Percentiles rank a stretch among this genome's conserved stretches.
These are phyloP conservation scores for Calycopis cecrops DNA, from an alignment of 1,140 invertebrate species.

Conservation along the genomic window DNA sequence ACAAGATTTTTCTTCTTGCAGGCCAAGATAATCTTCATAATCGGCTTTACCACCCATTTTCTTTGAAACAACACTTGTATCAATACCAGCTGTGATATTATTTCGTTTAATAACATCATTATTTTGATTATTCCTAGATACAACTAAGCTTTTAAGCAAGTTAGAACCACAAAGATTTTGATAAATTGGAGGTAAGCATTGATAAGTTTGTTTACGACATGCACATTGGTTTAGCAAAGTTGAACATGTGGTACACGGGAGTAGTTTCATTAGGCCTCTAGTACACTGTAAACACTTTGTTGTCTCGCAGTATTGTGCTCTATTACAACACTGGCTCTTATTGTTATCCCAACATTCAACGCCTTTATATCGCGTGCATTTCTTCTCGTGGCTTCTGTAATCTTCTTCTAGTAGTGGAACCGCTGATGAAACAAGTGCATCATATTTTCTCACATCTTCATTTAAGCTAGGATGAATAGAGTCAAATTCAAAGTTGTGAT, in stretches of 20 bases:
- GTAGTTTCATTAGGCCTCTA: conserved; percentile 30
- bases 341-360: conserved; percentile 5
- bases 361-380: conserved; percentile 40
- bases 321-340: conserved; percentile 9
- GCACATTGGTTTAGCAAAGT: conserved; percentile 22
- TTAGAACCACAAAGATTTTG: no score
- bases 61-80: conserved; percentile 6
- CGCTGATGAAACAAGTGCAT: conserved; percentile 21
- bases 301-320: conserved; percentile 13
- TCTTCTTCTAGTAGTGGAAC: conserved; percentile 19
- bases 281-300: conserved; percentile 40
- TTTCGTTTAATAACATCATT: background rate
- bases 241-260: conserved; percentile 14
- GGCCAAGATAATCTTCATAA: background rate
- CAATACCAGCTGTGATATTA: background rate
- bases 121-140: no score
- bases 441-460: conserved; percentile 32
- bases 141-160: no score
- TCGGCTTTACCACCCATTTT: background rate
- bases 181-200: conserved; percentile 14
- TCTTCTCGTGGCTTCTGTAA: conserved; percentile 30
- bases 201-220: conserved; percentile 27
- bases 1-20: background rate
- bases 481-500: conserved; percentile 29
- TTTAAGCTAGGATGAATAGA: conserved; percentile 24